These are phyloP conservation scores for Polyommatus icarus DNA, from an alignment of 2,888 invertebrate genomes.

Conservation along the genomic window DNA sequence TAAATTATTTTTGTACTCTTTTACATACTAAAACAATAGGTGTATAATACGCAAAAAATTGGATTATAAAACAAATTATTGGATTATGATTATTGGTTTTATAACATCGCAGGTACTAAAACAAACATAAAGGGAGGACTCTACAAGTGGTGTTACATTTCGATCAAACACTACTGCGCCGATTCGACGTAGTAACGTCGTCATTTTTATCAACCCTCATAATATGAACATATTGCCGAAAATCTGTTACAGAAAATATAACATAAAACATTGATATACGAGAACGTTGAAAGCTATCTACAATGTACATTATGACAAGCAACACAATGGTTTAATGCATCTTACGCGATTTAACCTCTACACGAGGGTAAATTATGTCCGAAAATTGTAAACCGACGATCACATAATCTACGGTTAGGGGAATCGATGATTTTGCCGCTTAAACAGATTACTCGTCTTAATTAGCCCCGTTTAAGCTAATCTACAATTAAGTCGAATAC, in stretches of 20 bases:
- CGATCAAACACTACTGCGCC: neutral
- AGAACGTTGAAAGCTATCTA: neutral
- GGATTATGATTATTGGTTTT: neutral
- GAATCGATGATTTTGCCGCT: conserved; percentile 3
- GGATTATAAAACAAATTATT: neutral
- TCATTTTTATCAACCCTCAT: neutral
- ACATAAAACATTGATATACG: neutral
- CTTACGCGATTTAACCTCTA: neutral
- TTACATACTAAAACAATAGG: neutral
- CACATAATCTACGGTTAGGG: neutral
- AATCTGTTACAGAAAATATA: neutral
- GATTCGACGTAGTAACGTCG: neutral
- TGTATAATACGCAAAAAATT: no score
- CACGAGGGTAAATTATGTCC: neutral
- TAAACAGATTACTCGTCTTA: conserved; percentile 16
- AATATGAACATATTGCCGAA: conserved; percentile 3
- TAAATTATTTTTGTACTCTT: conserved; percentile 5
- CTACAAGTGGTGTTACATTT: neutral
- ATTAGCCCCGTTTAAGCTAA: conserved; percentile 29
- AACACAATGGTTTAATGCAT: neutral
- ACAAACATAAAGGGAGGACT: neutral
- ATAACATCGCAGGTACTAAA: neutral
- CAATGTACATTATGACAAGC: neutral
- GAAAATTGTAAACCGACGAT: neutral
- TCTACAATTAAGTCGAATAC: conserved; percentile 26